Evolutionary conservation across 2,113 vertebrate genomes (phyloP).

Genomic region (Leucosticte australis): DNA sequence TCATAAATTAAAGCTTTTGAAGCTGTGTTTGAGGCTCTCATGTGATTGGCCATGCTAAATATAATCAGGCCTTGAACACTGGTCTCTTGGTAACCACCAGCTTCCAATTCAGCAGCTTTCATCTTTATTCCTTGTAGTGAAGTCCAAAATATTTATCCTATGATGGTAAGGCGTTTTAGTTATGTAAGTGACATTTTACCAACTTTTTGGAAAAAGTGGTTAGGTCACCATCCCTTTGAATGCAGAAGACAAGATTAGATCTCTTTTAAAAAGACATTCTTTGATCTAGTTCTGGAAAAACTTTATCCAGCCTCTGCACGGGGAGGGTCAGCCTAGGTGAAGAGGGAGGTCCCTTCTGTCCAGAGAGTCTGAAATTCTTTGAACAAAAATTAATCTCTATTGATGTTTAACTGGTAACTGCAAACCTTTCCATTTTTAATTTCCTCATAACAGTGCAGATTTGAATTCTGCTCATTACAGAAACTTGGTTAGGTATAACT

Average conservation of each 20-base stretch:
- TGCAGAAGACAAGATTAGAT: background rate
- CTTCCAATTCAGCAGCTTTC: constrained; percentile 19
- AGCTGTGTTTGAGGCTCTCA: background rate
- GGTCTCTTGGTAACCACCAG: constrained; percentile 5
- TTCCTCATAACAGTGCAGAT: background rate
- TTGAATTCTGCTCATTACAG: background rate
- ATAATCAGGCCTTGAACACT: background rate
- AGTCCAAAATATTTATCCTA: constrained; percentile 26
- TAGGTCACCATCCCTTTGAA: constrained; percentile 10
- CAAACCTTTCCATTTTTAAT: background rate
- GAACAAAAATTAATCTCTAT: background rate
- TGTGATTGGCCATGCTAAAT: background rate
- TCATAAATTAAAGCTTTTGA: constrained; percentile 28
- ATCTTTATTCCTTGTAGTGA: constrained; percentile 26
- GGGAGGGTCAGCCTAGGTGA: background rate
- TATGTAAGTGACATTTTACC: background rate
- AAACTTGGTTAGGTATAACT: background rate
- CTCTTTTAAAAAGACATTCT: background rate
- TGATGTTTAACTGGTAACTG: background rate
- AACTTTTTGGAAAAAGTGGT: background rate
- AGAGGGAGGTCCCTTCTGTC: background rate
- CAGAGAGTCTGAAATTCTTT: background rate
- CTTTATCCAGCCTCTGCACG: background rate
- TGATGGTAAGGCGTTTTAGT: background rate
- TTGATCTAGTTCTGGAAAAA: constrained; percentile 19